Evolutionary conservation across 2,113 vertebrate genomes (phyloP), one percentile per base, ranked within the genome.

Genomic region (Mastomys coucha): DNA sequence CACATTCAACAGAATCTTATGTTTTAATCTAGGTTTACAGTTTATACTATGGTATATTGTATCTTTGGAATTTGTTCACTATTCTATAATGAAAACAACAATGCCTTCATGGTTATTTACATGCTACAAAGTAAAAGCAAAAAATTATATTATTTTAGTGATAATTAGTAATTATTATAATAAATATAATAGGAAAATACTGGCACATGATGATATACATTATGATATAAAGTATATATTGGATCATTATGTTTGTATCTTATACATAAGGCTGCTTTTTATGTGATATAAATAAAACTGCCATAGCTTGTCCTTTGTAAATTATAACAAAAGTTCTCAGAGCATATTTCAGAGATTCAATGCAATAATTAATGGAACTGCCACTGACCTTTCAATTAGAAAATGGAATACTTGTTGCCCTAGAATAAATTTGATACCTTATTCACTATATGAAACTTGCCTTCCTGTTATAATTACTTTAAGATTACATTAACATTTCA

Each of bases 391-490:
- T 97, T 90, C 90, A 95, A 93, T 84, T 95, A 75, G 63, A 95
- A 96, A 97, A 95, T 94, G 63, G 92, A 93, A 80, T 89, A 92
- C 58, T 92, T 24, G 67, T 88, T 86, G 70, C 88, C 88, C 72
- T 81, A 86, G 63, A 95, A 65, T 91, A 97, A 96, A 77, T 28
- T 67, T 96, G 90, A 95, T 56, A 94, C 56, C 65, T 93, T 95
- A n/a, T 93, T 97, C 73, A 88, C 88, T 97, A 96, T 87, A 75
- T 96, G 11, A 97, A 65, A 90, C 70, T 94, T 96, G 78, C 93
- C 78, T 97, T 94, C 91, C 5, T 76, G 63, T 39, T 94, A 69
- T 96, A 94, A 97, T 97, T 96, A 93, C 45, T 94, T 93, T 94
- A 93, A 67, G 42, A 94, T 95, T 19, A 63, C 56, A 84, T 97